Conservation (phyloP, 2,797 vertebrate species). For the Microctenopoma lineatum region DNA sequence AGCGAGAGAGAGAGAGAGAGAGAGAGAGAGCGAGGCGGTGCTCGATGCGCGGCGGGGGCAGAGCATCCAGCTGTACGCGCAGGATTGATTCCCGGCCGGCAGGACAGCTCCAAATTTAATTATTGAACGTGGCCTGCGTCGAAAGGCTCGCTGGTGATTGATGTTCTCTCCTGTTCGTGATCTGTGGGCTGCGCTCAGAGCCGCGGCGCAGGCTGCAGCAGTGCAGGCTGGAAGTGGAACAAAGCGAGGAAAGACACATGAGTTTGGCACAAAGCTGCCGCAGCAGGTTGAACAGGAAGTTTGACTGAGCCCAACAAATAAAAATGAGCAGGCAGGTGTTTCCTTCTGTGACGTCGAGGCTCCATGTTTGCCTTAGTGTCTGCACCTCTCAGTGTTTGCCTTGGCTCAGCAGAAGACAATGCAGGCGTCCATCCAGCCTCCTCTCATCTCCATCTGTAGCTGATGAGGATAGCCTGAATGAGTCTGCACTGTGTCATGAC, state of each 20-base stretch:
- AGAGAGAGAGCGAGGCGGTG: background rate
- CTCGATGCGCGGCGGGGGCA: slow-evolving; percentile 34
- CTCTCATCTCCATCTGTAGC: slow-evolving; percentile 20
- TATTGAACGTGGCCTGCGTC: slow-evolving; percentile 75
- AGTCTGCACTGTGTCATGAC: slow-evolving; percentile 15
- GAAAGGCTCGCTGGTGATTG: slow-evolving; percentile 69
- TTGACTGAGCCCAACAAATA: slow-evolving; percentile 20
- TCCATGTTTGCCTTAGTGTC: slow-evolving; percentile 46
- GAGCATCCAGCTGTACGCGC: slow-evolving; percentile 13
- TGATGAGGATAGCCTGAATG: slow-evolving; percentile 8
- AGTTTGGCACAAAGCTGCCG: slow-evolving; percentile 28
- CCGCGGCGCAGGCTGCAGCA: slow-evolving; percentile 37
- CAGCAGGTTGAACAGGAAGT: background rate
- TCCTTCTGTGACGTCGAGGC: slow-evolving; percentile 4
- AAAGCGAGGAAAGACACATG: slow-evolving; percentile 55
- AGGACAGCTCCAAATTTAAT: slow-evolving; percentile 76
- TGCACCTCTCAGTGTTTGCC: slow-evolving; percentile 44
- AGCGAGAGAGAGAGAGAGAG: slow-evolving; percentile 1
- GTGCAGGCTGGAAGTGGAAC: slow-evolving; percentile 34
- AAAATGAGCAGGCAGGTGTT: slow-evolving; percentile 50
- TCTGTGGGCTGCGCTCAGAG: slow-evolving; percentile 35
- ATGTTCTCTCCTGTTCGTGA: slow-evolving; percentile 60
- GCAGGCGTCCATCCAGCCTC: slow-evolving; percentile 17
- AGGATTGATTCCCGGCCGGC: slow-evolving; percentile 70
- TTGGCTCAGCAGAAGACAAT: slow-evolving; percentile 29